phyloP scores from a whole-genome alignment of 2,888 invertebrate species.

The Creontiades dilutus region DNA sequence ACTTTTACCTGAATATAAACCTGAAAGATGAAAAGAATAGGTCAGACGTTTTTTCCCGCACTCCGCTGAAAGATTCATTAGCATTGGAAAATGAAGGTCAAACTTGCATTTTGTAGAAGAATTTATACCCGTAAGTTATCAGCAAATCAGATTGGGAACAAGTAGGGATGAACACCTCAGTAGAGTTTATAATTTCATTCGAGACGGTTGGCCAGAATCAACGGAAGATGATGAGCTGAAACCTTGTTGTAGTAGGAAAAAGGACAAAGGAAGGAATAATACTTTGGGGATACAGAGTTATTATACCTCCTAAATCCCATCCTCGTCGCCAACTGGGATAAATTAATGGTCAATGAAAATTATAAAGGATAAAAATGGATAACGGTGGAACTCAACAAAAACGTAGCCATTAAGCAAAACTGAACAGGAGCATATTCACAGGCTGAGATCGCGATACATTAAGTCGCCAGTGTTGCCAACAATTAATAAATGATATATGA shows the following conservation, averaged over 20 bases:
- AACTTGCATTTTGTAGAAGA: slow-evolving; percentile 16
- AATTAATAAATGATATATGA: too few species aligned
- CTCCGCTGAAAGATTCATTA: background rate
- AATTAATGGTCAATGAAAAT: too few species aligned
- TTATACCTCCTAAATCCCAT: background rate
- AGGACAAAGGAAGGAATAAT: slow-evolving; percentile 41
- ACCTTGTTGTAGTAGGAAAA: slow-evolving; percentile 59
- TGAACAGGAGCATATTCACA: too few species aligned
- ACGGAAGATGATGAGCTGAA: slow-evolving; percentile 11
- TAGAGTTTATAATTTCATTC: slow-evolving; percentile 51
- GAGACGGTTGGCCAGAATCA: slow-evolving; percentile 62
- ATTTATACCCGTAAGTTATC: slow-evolving; percentile 48
- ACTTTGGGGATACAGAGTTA: slow-evolving; percentile 8
- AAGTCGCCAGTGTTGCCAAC: too few species aligned
- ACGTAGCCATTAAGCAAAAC: too few species aligned
- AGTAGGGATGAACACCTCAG: slow-evolving; percentile 49
- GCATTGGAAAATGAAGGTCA: background rate
- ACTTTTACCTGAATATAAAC: too few species aligned
- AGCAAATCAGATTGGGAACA: slow-evolving; percentile 55
- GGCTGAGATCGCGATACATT: too few species aligned
- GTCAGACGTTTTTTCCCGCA: slow-evolving; percentile 43
- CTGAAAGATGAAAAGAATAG: slow-evolving; percentile 71
- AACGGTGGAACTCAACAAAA: too few species aligned
- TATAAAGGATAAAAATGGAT: too few species aligned
- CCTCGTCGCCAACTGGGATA: too few species aligned